Conservation (phyloP, 2,888 invertebrate genomes). For the Tachina lurida region DNA sequence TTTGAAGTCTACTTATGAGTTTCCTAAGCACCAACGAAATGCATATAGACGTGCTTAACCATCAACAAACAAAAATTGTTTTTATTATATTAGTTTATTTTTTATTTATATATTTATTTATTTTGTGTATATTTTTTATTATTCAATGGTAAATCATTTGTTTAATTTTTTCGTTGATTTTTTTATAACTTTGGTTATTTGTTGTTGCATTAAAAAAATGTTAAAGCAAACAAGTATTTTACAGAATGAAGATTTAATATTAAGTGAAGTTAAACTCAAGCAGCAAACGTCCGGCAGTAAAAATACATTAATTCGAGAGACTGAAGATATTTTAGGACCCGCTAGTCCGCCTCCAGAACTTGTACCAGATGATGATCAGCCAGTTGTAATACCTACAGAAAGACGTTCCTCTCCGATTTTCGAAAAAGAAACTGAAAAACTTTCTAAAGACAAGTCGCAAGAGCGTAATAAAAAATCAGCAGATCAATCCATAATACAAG, state of each 20-base stretch:
- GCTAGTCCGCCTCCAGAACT: slow-evolving; percentile 75
- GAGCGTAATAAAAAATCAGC: not conserved
- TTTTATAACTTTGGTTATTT: slow-evolving; percentile 35
- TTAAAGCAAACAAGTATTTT: slow-evolving; percentile 70
- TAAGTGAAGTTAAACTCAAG: slow-evolving; percentile 62
- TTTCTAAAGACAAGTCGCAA: not conserved
- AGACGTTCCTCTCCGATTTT: slow-evolving; percentile 72
- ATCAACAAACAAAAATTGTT: no score
- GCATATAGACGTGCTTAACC: no score
- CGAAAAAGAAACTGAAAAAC: slow-evolving; percentile 24
- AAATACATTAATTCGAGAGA: slow-evolving; percentile 34
- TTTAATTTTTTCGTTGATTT: slow-evolving; percentile 39
- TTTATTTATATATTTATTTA: no score
- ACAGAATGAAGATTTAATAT: slow-evolving; percentile 69
- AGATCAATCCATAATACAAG: not conserved
- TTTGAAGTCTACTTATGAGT: no score
- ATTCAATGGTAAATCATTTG: not conserved
- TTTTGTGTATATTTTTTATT: not conserved
- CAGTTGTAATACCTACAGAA: slow-evolving; percentile 76
- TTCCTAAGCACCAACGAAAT: no score
- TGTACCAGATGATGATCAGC: slow-evolving; percentile 67
- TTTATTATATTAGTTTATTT: no score
- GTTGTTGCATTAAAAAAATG: slow-evolving; percentile 23
- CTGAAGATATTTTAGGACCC: slow-evolving; percentile 73
- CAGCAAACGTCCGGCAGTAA: slow-evolving; percentile 37